Conservation (phyloP, 2,113 vertebrate genomes). For the Desmodus rotundus region DNA sequence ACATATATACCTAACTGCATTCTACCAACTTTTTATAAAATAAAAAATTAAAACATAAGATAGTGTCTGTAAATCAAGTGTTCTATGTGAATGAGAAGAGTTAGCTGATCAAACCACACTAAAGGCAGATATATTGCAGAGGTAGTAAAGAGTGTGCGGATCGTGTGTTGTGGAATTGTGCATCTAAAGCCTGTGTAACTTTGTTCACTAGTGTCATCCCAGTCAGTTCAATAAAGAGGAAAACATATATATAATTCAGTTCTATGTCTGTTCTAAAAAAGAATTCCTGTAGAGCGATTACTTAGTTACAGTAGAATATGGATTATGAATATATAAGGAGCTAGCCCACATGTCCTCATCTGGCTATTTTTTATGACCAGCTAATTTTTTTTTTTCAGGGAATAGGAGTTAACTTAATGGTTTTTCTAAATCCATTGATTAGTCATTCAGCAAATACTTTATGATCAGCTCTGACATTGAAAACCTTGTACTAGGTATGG, state of each 20-base stretch:
- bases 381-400: not conserved
- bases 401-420: not conserved
- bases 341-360: not conserved
- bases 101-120: not conserved
- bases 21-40: not conserved
- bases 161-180: too few relatives aligned
- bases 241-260: too few relatives aligned
- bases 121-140: not conserved
- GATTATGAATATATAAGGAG: not conserved
- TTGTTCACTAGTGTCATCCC: too few relatives aligned
- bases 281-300: not conserved
- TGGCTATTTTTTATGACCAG: not conserved
- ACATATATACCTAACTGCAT: not conserved
- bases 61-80: not conserved
- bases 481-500: too few relatives aligned
- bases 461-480: too few relatives aligned
- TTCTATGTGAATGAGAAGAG: not conserved
- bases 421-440: too few relatives aligned
- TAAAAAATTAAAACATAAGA: not conserved
- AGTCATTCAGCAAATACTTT: too few relatives aligned
- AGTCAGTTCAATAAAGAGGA: too few relatives aligned
- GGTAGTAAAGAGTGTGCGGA: too few relatives aligned
- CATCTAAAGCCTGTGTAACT: too few relatives aligned
- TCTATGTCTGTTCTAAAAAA: not conserved
- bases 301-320: not conserved